A percentile compares a stretch with the other conserved stretches of the same genome.
Conservation (phyloP, 2,797 vertebrate species). For the Heliangelus exortis region DNA sequence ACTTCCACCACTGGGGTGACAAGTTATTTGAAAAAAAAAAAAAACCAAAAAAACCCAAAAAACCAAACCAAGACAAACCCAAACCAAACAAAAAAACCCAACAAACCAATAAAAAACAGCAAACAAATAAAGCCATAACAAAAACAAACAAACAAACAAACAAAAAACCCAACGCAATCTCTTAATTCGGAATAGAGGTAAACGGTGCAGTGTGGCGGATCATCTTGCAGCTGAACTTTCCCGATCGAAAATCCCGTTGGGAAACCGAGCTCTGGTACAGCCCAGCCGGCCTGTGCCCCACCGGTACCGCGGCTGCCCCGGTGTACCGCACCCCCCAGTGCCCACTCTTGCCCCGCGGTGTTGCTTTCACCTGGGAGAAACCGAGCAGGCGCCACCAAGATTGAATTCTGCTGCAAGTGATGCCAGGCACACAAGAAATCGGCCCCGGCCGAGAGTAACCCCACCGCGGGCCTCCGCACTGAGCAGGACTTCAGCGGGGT, state of each 20-base stretch:
- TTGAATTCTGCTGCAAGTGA: rapidly evolving
- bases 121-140: too few relatives aligned
- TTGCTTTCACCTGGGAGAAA: neutral
- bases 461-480: neutral
- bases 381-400: neutral
- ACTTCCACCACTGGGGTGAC: neutral
- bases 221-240: neutral
- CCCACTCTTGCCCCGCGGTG: neutral
- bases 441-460: too few relatives aligned
- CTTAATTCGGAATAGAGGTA: neutral
- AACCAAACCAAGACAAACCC: too few relatives aligned
- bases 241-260: rapidly evolving
- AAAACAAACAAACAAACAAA: neutral
- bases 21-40: neutral
- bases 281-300: neutral
- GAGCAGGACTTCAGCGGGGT: neutral
- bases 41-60: too few relatives aligned
- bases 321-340: neutral
- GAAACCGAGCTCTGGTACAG: neutral
- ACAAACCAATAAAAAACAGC: too few relatives aligned
- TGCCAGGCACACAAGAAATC: neutral
- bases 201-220: neutral
- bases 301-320: neutral
- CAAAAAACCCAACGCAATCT: neutral
- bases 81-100: too few relatives aligned